A percentile compares a stretch with the other conserved stretches of the same genome.
Conservation (phyloP, 1,140 invertebrate species). For the Papilio polyxenes region DNA sequence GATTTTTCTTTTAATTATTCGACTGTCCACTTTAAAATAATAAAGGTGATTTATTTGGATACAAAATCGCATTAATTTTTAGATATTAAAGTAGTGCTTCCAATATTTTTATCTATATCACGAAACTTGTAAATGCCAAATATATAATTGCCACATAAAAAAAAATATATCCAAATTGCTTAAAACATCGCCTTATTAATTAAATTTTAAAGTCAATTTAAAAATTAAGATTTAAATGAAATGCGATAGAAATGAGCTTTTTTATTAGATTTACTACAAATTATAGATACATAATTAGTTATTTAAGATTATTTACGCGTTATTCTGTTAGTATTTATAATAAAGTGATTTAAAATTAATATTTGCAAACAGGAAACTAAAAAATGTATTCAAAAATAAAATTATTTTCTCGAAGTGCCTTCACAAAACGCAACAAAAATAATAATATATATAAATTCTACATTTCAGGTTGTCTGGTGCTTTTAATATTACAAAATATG, state of each 20-base stretch:
- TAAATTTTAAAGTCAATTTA: slow-evolving; percentile 40
- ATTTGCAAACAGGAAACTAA: neutral
- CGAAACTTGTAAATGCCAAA: slow-evolving; percentile 54
- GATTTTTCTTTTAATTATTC: neutral
- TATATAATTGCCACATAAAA: slow-evolving; percentile 43
- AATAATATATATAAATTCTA: no score
- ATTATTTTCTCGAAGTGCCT: slow-evolving; percentile 6
- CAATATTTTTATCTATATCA: slow-evolving; percentile 45
- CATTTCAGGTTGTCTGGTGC: slow-evolving; percentile 55
- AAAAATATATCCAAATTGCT: slow-evolving; percentile 31
- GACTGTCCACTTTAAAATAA: neutral
- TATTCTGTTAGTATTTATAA: neutral
- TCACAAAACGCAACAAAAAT: slow-evolving; percentile 33
- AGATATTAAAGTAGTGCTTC: slow-evolving; percentile 59
- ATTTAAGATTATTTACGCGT: slow-evolving; percentile 37
- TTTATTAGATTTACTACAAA: slow-evolving; percentile 42
- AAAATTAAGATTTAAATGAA: slow-evolving; percentile 43
- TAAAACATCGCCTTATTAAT: slow-evolving; percentile 32
- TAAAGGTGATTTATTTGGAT: neutral
- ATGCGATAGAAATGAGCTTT: slow-evolving; percentile 54
- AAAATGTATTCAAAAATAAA: neutral
- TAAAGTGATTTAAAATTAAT: neutral
- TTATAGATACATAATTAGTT: slow-evolving; percentile 32
- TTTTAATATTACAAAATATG: slow-evolving; percentile 50
- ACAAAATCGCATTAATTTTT: slow-evolving; percentile 31